Evolutionary conservation across 2,888 invertebrate genomes (phyloP).

Genomic region (Oligia strigilis): DNA sequence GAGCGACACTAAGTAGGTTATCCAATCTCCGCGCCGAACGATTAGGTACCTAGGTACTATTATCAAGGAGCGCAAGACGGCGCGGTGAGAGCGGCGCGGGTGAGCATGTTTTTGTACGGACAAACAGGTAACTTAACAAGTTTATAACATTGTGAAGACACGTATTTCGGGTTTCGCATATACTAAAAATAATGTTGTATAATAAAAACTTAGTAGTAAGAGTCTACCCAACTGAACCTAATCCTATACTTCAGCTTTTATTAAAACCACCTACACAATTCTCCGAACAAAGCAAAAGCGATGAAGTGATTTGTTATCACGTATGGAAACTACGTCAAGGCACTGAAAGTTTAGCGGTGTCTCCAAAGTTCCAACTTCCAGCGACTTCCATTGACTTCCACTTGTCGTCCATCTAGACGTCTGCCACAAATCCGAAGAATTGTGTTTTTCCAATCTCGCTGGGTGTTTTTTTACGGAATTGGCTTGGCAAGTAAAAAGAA

Average conservation of each 20-base stretch:
- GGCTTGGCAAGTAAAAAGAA: constrained; percentile 23
- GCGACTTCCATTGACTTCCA: constrained; percentile 26
- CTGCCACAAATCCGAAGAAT: constrained; percentile 44
- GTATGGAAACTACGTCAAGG: constrained; percentile 33
- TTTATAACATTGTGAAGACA: no score
- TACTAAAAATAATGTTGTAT: no score
- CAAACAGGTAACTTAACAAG: no score
- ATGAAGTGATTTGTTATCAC: constrained; percentile 51
- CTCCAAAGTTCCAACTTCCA: constrained; percentile 19
- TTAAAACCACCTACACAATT: not conserved
- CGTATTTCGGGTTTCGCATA: no score
- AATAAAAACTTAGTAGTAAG: not conserved
- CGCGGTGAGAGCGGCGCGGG: no score
- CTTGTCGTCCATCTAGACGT: constrained; percentile 32
- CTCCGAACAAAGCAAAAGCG: constrained; percentile 45
- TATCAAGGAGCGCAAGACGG: no score
- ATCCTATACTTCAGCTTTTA: constrained; percentile 3
- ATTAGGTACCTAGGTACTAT: no score
- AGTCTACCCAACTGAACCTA: not conserved
- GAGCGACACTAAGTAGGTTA: no score
- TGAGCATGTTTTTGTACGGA: no score
- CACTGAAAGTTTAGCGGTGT: constrained; percentile 23
- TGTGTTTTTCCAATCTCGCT: constrained; percentile 42
- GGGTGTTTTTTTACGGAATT: constrained; percentile 40
- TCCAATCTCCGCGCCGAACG: no score